Percentiles rank a stretch among this genome's conserved stretches.
Conservation (phyloP, 2,113 vertebrate genomes). For the Elephantulus edwardii region DNA sequence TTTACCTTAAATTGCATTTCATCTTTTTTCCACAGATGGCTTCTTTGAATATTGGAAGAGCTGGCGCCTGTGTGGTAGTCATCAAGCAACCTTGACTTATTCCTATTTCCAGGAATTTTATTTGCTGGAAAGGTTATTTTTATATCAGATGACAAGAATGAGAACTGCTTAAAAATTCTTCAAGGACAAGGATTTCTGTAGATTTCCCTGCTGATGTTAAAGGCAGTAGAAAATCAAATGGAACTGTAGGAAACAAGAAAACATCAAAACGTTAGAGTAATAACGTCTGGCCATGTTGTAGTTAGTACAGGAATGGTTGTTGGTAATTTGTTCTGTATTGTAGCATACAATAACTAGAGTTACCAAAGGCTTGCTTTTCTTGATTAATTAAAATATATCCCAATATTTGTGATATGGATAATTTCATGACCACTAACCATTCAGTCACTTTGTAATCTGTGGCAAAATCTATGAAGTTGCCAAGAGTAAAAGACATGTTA, state of each 20-base stretch:
- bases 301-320: conserved; percentile 68
- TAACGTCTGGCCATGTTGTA: conserved; percentile 27
- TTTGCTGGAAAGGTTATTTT: conserved; percentile 83
- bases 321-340: conserved; percentile 59
- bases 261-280: background rate
- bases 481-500: conserved; percentile 51
- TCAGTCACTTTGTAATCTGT: conserved; percentile 67
- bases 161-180: conserved; percentile 66
- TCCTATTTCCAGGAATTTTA: conserved; percentile 69
- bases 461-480: conserved; percentile 50
- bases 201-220: conserved; percentile 61
- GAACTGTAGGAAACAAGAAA: conserved; percentile 61
- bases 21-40: conserved; percentile 85
- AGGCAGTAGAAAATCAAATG: conserved; percentile 62
- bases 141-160: conserved; percentile 74
- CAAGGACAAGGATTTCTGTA: conserved; percentile 67
- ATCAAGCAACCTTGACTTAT: conserved; percentile 86
- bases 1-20: conserved; percentile 38
- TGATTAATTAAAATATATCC: conserved; percentile 48
- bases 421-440: conserved; percentile 56
- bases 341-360: conserved; percentile 57
- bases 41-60: conserved; percentile 88
- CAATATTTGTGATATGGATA: conserved; percentile 33
- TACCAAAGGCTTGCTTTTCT: conserved; percentile 63
- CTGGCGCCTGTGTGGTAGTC: conserved; percentile 88